Percentiles rank a stretch among this genome's conserved stretches.
phyloP scores from a whole-genome alignment of 2,888 invertebrate species.

The Colletes collaris region DNA sequence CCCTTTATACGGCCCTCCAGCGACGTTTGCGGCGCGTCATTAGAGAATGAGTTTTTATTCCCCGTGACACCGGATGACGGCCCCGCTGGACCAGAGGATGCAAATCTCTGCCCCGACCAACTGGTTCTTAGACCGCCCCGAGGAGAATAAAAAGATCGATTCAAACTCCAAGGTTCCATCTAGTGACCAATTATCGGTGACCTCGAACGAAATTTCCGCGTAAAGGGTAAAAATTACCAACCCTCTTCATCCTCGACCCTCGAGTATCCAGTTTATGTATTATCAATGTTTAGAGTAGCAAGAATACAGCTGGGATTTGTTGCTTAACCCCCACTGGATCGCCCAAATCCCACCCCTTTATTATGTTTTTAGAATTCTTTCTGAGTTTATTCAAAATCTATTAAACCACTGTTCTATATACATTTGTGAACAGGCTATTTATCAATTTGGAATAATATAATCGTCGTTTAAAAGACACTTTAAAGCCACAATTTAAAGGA shows the following conservation, averaged over 20 bases:
- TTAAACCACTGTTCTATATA: no score
- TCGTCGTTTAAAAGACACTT: no score
- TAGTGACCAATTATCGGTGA: constrained; percentile 28
- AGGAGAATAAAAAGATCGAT: constrained; percentile 54
- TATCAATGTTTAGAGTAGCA: no score
- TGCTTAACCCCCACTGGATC: no score
- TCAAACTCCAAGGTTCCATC: constrained; percentile 23
- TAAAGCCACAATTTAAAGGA: no score
- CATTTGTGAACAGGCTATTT: no score
- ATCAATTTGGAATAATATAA: no score
- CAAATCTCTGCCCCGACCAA: constrained; percentile 53
- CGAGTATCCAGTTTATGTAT: no score
- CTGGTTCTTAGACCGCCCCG: constrained; percentile 48
- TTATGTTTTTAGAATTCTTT: no score
- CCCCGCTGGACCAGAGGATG: constrained; percentile 50
- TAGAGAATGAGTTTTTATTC: constrained; percentile 66
- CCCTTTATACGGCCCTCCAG: constrained; percentile 3
- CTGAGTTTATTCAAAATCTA: no score
- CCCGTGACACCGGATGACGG: constrained; percentile 61
- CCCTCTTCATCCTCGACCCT: neutral
- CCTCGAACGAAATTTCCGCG: constrained; percentile 22
- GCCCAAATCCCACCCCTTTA: no score
- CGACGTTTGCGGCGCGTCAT: constrained; percentile 42
- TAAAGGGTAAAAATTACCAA: constrained; percentile 15
- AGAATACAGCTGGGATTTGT: no score